These are phyloP conservation scores for Drosophila kokeensis DNA, from an alignment of 2,888 invertebrate species.

Conservation along the genomic window DNA sequence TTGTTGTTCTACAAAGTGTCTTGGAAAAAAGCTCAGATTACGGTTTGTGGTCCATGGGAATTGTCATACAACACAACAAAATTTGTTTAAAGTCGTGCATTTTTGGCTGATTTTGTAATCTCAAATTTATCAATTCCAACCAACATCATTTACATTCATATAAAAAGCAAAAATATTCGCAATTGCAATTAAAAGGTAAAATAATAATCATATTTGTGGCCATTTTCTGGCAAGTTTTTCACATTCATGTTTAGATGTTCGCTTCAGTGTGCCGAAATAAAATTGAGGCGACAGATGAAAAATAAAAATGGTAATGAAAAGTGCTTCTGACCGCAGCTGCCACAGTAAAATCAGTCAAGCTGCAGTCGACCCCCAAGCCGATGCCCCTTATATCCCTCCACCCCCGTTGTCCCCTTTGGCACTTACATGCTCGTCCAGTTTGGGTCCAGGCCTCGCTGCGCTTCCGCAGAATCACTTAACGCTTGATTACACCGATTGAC, in stretches of 20 bases:
- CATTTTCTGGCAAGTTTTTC: background rate
- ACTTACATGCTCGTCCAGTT: slow-evolving; percentile 6
- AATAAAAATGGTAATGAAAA: slow-evolving; percentile 7
- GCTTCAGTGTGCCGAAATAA: slow-evolving; percentile 18
- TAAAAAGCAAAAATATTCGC: background rate
- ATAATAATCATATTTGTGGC: background rate
- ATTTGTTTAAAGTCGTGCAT: background rate
- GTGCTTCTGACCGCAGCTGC: slow-evolving; percentile 37
- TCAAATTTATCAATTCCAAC: background rate
- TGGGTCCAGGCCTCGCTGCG: slow-evolving; percentile 54
- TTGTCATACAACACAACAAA: background rate
- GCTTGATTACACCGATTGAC: slow-evolving; percentile 83
- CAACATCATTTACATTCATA: background rate
- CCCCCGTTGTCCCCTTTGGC: background rate
- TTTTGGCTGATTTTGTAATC: background rate
- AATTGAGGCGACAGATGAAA: slow-evolving; percentile 33
- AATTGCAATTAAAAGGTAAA: background rate
- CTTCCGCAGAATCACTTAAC: slow-evolving; percentile 83
- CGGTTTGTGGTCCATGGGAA: background rate
- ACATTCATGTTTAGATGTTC: slow-evolving; percentile 7
- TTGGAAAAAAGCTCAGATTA: background rate
- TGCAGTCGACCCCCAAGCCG: slow-evolving; percentile 24
- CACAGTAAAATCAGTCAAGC: slow-evolving; percentile 47
- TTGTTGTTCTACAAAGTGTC: background rate
- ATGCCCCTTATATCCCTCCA: background rate